Evolutionary conservation across 2,797 vertebrate genomes (phyloP), one percentile per base, ranked within the genome.

Genomic region (Amphiprion clarkii): DNA sequence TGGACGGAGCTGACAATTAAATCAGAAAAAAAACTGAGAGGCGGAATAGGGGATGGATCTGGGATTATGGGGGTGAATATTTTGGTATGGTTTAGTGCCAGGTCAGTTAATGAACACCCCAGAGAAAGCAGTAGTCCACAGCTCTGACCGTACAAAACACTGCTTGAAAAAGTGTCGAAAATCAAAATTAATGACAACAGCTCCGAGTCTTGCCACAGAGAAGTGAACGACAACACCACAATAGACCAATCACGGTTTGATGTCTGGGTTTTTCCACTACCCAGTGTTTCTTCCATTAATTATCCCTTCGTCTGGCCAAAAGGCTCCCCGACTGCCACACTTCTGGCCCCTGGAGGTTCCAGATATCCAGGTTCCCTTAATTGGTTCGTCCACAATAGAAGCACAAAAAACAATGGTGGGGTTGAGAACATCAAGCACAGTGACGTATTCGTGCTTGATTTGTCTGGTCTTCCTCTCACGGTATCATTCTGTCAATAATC

Each of bases 371-470:
- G 67, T 76, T 74, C 63, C 71, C 76, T 80, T 95, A 93, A 95
- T 93, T 94, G 88, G 90, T 84, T 88, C 72, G 83, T 73, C 82
- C 79, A 58, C 78, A 74, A 82, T 65, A 86, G 71, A 76, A 76
- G 63, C 74, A 67, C 74, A 67, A 85, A 85, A 89, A 79, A 78
- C 83, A 86, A 87, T 53, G 67, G 64, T 11, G 14, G 52, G 69
- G 71, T 85, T 83, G 73, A 87, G 83, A 81, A 83, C 87, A 92
- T 91, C 85, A 88, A 85, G 85, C 82, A 81, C 79, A 72, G 81
- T 76, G 76, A 86, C 88, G 85, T 90, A 90, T 92, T 91, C 87
- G 83, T 79, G 81, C 78, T 78, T 64, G 78, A 91, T 92, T 89
- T 88, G 85, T 71, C 79, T 76, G 72, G 67, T 84, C 40, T 72